These are phyloP conservation scores for Elymnias hypermnestra DNA, from an alignment of 1,140 invertebrate genomes.

Conservation along the genomic window DNA sequence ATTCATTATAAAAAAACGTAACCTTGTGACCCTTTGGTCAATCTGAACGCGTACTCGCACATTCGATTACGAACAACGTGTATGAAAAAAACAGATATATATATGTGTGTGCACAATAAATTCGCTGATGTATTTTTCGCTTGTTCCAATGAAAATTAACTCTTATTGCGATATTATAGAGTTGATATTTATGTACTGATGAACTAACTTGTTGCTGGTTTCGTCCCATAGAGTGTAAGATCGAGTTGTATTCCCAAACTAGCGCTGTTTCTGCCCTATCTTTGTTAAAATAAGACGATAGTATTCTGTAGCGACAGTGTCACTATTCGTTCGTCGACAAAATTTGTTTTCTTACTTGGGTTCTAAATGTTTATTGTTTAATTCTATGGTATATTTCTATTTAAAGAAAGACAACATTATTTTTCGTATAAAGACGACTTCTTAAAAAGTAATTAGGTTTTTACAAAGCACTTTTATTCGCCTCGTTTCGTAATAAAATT, in stretches of 20 bases:
- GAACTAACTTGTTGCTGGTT: slow-evolving; percentile 5
- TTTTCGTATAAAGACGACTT: too few species aligned
- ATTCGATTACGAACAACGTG: too few species aligned
- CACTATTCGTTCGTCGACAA: slow-evolving; percentile 1
- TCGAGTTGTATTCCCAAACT: slow-evolving; percentile 5
- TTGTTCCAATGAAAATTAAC: not conserved
- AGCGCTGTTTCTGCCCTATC: slow-evolving; percentile 5
- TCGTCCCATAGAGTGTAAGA: slow-evolving; percentile 3
- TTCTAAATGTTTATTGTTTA: not conserved
- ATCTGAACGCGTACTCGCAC: too few species aligned
- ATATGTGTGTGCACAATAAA: not conserved
- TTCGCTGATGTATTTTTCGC: not conserved
- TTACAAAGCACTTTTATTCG: too few species aligned
- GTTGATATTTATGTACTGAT: not conserved
- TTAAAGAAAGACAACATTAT: too few species aligned
- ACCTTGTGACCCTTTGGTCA: too few species aligned
- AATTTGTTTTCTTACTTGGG: not conserved
- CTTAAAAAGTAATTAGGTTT: too few species aligned
- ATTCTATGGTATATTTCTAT: not conserved
- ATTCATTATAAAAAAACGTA: too few species aligned
- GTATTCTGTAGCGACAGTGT: slow-evolving; percentile 1
- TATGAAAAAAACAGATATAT: too few species aligned
- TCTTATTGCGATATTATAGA: not conserved
- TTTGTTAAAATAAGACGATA: not conserved
- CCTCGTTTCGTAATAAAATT: too few species aligned